phyloP scores from a whole-genome alignment of 2,797 vertebrate species.

The Sebastes reedi region DNA sequence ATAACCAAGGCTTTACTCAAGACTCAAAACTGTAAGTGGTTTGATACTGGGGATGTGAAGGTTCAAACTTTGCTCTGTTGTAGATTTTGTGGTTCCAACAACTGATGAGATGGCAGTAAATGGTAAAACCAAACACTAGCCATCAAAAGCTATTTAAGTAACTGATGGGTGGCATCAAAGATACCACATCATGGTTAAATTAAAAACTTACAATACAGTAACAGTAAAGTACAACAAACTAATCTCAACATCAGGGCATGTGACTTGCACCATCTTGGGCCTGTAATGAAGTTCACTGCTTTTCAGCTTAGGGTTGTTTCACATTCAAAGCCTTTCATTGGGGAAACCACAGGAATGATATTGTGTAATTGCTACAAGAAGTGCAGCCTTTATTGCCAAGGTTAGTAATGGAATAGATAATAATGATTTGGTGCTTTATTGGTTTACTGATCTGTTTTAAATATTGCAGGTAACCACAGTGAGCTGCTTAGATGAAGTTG shows the following conservation, averaged over 20 bases:
- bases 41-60: neutral
- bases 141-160: neutral
- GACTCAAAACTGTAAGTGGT: neutral
- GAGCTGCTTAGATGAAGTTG: neutral
- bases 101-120: neutral
- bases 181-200: neutral
- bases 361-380: neutral
- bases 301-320: neutral
- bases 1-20: neutral
- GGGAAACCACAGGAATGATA: neutral
- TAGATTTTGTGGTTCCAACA: neutral
- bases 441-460: constrained; percentile 5
- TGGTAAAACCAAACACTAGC: neutral
- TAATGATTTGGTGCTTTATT: neutral
- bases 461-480: constrained; percentile 8
- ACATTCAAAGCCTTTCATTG: neutral
- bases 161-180: neutral
- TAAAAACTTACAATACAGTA: neutral
- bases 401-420: neutral
- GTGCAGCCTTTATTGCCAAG: neutral
- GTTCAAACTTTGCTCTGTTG: neutral
- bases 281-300: neutral
- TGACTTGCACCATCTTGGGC: neutral
- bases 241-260: neutral
- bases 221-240: neutral